Evolutionary conservation across 2,888 invertebrate species (phyloP).

Genomic region (Erebia aethiops): DNA sequence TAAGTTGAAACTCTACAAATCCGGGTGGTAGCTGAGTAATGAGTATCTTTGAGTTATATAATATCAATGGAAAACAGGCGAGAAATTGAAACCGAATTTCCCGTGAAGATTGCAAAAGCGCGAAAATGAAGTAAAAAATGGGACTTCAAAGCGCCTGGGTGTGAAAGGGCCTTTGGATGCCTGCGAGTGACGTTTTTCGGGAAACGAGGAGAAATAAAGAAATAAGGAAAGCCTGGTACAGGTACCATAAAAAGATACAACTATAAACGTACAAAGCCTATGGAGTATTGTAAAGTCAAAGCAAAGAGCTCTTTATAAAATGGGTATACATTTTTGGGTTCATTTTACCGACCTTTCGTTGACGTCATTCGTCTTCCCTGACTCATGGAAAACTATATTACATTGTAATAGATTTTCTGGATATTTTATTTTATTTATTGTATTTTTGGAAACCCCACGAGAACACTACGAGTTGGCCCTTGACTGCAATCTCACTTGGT

Average conservation of each 20-base stretch:
- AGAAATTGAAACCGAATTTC: constrained; percentile 42
- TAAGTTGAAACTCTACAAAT: too few species aligned
- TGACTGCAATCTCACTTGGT: too few species aligned
- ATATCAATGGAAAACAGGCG: constrained; percentile 13
- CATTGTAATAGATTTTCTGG: too few species aligned
- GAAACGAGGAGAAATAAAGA: not conserved
- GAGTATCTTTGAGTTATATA: not conserved
- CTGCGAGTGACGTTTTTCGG: constrained; percentile 28
- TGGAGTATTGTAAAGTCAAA: not conserved
- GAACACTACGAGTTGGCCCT: too few species aligned
- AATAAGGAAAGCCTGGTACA: constrained; percentile 14
- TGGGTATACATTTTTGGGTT: too few species aligned
- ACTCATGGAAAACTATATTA: too few species aligned
- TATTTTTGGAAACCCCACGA: too few species aligned
- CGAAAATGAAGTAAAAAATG: constrained; percentile 35
- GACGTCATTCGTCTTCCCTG: too few species aligned
- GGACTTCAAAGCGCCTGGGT: constrained; percentile 34
- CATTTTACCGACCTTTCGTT: too few species aligned
- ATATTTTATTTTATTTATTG: too few species aligned
- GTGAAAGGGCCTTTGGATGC: constrained; percentile 31
- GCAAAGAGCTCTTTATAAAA: too few species aligned
- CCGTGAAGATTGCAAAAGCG: constrained; percentile 37
- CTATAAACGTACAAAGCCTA: not conserved
- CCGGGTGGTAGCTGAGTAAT: too few species aligned
- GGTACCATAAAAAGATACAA: not conserved